These are phyloP conservation scores for Aphaenogaster ashmeadi DNA, from an alignment of 1,140 invertebrate species.

Conservation along the genomic window DNA sequence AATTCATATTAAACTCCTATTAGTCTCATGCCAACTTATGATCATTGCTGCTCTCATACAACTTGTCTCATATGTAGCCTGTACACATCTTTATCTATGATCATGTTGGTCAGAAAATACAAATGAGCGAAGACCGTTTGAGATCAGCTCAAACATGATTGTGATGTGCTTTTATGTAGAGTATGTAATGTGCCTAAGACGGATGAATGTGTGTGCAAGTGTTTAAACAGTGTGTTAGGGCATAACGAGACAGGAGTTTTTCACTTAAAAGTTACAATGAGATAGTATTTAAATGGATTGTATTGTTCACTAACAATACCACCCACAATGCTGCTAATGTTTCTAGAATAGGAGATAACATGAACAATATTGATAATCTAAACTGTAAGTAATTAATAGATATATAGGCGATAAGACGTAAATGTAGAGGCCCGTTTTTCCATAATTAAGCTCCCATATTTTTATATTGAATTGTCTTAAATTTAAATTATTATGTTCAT, in stretches of 20 bases:
- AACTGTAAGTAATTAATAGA: slow-evolving; percentile 80
- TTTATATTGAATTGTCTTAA: slow-evolving; percentile 59
- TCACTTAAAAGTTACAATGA: slow-evolving; percentile 67
- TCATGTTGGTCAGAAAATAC: slow-evolving; percentile 69
- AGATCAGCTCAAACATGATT: slow-evolving; percentile 76
- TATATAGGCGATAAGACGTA: slow-evolving; percentile 74
- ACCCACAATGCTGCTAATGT: slow-evolving; percentile 68
- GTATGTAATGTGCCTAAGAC: slow-evolving; percentile 82
- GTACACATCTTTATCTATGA: slow-evolving; percentile 69
- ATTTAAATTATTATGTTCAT: slow-evolving; percentile 60
- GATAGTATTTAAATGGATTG: slow-evolving; percentile 81
- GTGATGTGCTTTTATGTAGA: slow-evolving; percentile 79
- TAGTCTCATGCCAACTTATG: slow-evolving; percentile 83
- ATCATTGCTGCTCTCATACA: slow-evolving; percentile 74
- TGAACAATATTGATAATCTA: slow-evolving; percentile 78
- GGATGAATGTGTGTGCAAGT: slow-evolving; percentile 76
- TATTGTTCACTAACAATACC: slow-evolving; percentile 69
- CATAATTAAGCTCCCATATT: slow-evolving; percentile 57
- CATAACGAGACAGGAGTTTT: slow-evolving; percentile 75
- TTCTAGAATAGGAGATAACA: slow-evolving; percentile 78
- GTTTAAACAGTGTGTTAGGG: slow-evolving; percentile 67
- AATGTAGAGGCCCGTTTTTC: slow-evolving; percentile 70
- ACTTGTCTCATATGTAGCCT: slow-evolving; percentile 56
- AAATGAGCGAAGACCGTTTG: slow-evolving; percentile 71
- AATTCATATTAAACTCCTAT: slow-evolving; percentile 75